phyloP scores from a whole-genome alignment of 2,888 invertebrate genomes.

The Sepiola atlantica region DNA sequence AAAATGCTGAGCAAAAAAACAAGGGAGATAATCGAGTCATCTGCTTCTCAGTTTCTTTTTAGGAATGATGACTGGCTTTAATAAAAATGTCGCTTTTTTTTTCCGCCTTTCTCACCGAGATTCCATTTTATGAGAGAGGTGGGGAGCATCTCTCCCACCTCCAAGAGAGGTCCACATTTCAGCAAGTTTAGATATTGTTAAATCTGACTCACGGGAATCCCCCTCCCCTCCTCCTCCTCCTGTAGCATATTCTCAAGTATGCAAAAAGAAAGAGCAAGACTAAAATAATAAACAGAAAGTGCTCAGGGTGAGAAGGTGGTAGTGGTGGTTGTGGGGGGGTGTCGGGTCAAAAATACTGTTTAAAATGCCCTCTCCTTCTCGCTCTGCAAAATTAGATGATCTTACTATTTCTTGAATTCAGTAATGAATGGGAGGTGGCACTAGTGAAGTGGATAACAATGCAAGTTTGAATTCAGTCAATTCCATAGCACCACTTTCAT shows the following conservation, averaged over 20 bases:
- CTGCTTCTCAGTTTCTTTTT: neutral
- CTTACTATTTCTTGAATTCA: no score
- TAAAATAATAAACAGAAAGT: no score
- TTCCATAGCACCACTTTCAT: no score
- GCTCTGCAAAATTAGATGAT: no score
- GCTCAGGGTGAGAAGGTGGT: no score
- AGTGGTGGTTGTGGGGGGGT: no score
- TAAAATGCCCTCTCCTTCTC: no score
- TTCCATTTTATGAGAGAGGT: neutral
- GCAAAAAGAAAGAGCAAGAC: neutral
- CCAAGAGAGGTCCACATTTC: neutral
- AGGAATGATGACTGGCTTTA: neutral
- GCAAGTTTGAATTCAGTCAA: no score
- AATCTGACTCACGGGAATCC: neutral
- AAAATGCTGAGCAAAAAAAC: neutral
- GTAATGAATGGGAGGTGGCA: no score
- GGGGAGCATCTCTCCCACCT: neutral
- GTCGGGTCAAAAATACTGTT: no score
- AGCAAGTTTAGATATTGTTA: neutral
- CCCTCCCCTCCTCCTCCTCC: neutral
- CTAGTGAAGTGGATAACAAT: no score
- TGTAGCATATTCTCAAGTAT: neutral
- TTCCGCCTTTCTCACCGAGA: no score
- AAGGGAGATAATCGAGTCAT: neutral
- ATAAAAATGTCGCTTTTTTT: neutral